Evolutionary conservation across 2,113 vertebrate species (phyloP).

Genomic region (Nothoprocta pentlandii): DNA sequence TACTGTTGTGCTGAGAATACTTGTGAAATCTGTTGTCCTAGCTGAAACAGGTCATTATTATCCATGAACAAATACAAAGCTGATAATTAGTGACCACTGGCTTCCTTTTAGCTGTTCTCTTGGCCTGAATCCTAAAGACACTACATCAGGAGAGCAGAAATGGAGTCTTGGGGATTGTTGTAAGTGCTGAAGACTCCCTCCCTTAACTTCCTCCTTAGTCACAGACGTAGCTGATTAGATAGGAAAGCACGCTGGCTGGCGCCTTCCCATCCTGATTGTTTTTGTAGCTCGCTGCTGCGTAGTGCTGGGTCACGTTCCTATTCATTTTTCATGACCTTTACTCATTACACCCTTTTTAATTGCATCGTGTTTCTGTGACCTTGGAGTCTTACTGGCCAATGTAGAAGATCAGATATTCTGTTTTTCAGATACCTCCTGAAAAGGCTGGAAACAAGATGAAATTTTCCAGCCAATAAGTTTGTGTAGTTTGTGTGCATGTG

Average conservation of each 20-base stretch:
- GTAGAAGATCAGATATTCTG: neutral
- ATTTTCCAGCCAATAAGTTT: neutral
- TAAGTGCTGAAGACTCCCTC: constrained; percentile 68
- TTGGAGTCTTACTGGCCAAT: neutral
- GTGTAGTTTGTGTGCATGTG: neutral
- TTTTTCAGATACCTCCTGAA: constrained; percentile 15
- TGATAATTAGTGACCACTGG: constrained; percentile 18
- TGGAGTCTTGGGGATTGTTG: constrained; percentile 72
- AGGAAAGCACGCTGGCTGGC: constrained; percentile 69
- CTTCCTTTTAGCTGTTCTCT: constrained; percentile 47
- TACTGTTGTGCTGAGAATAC: neutral
- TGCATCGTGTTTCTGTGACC: constrained; percentile 55
- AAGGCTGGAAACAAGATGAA: neutral
- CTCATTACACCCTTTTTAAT: constrained; percentile 56
- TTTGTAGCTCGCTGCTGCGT: constrained; percentile 38
- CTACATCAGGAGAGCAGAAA: constrained; percentile 39
- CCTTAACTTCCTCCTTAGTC: constrained; percentile 80
- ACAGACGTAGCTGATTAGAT: constrained; percentile 77
- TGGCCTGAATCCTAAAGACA: constrained; percentile 69
- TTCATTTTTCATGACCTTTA: constrained; percentile 63
- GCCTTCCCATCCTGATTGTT: constrained; percentile 78
- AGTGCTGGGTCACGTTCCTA: constrained; percentile 45
- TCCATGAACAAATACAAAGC: constrained; percentile 9
- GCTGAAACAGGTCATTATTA: neutral
- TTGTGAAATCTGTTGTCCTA: neutral